phyloP scores from a whole-genome alignment of 2,113 vertebrate genomes.

The Etia nguti region DNA sequence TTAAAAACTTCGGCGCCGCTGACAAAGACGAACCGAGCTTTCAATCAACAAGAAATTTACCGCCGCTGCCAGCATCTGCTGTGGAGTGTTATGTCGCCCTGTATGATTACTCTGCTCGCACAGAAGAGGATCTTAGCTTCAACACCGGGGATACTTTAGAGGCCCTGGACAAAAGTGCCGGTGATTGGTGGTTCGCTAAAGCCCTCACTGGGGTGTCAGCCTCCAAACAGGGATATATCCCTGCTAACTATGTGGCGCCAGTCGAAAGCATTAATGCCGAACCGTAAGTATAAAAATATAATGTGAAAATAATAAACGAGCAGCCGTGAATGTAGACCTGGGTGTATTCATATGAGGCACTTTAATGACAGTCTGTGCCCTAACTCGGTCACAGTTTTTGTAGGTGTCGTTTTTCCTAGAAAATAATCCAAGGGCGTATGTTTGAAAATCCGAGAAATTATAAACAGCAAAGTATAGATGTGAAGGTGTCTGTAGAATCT shows the following conservation, averaged over 20 bases:
- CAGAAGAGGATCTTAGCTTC: constrained; percentile 86
- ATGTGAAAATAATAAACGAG: neutral
- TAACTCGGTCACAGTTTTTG: too few species aligned
- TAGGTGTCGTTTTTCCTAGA: too few species aligned
- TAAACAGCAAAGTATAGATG: too few species aligned
- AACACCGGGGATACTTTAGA: constrained; percentile 78
- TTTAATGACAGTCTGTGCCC: too few species aligned
- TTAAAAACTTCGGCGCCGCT: neutral
- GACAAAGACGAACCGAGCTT: accelerated
- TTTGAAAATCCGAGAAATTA: neutral
- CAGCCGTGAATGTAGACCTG: neutral
- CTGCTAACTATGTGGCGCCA: constrained; percentile 88
- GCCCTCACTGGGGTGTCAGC: constrained; percentile 60
- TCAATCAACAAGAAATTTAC: accelerated
- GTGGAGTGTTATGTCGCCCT: constrained; percentile 75
- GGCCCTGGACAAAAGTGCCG: constrained; percentile 64
- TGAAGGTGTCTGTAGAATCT: too few species aligned
- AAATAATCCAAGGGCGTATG: too few species aligned
- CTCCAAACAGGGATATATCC: constrained; percentile 81
- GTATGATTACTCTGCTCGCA: constrained; percentile 87
- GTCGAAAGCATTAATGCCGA: constrained; percentile 85
- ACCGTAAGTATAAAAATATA: constrained; percentile 64
- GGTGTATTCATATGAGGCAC: too few species aligned
- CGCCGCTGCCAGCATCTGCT: neutral
- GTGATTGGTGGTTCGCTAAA: constrained; percentile 86